Percentiles rank a stretch among this genome's conserved stretches.
phyloP scores from a whole-genome alignment of 1,140 invertebrate species.

The Saccostrea glomerata region DNA sequence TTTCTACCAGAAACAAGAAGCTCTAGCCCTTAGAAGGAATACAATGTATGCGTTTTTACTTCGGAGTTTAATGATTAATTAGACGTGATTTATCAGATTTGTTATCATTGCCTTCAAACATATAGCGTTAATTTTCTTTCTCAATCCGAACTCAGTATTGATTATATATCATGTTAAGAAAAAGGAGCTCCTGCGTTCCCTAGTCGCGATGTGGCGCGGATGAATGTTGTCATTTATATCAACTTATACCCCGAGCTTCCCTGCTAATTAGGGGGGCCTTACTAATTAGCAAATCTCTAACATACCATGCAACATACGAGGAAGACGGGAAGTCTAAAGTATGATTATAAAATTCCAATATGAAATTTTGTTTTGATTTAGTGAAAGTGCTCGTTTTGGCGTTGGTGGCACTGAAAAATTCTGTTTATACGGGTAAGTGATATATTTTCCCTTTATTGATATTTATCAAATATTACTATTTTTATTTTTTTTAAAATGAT shows the following conservation, averaged over 20 bases:
- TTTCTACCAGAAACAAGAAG: background rate
- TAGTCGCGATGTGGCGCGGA: background rate
- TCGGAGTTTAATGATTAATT: background rate
- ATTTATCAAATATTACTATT: no score
- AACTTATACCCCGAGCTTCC: background rate
- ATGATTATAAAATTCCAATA: background rate
- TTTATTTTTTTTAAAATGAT: no score
- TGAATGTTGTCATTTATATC: background rate
- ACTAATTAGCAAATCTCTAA: background rate
- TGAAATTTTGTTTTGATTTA: background rate
- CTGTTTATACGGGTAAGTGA: background rate
- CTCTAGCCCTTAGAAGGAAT: no score
- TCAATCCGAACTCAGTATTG: conserved; percentile 25
- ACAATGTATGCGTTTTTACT: background rate
- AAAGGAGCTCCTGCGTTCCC: background rate
- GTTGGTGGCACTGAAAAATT: background rate
- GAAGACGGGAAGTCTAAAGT: background rate
- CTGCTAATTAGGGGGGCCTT: background rate
- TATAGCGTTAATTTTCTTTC: conserved; percentile 32
- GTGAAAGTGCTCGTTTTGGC: background rate
- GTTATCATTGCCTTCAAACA: background rate
- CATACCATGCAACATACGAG: background rate
- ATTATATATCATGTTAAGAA: conserved; percentile 37
- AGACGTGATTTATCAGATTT: conserved; percentile 20
- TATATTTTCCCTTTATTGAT: background rate